Base-by-base conservation (phyloP, 2,888 invertebrate species). In the Tinea pellionella region DNA sequence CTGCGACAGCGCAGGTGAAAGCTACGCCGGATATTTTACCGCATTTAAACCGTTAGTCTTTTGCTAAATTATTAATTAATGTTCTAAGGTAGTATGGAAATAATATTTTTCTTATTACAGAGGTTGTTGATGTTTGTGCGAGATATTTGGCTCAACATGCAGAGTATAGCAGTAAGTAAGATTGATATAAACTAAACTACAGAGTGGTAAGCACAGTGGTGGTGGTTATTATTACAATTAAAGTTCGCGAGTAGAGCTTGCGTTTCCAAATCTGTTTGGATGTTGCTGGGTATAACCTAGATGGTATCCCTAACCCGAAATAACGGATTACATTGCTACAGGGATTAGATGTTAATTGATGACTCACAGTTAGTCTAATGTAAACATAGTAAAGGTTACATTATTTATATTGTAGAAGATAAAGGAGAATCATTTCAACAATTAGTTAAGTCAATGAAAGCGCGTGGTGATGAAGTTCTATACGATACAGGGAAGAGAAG, bases 81-180 rank as follows among this genome's bases (percentile, higher is more conserved):
- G 1, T 37, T 37, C 9, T 37, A 37, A 37, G 9, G n/a, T 37
- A 2, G 3, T 37, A 24, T 24, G 6, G 6, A 24, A 24, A 24
- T 37, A 37, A 37, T n/a, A 37, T 1, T 12, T 37, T 13, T 47
- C 2, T n/a, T 18, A 58, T 78, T 80, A 63, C 69, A 85, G 85
- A 77, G 58, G 71, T 83, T 62, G 67, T 83, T 19, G 68, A 78
- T 7, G 77, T 80, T 61, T 78, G 77, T 60, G 67, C 77, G 0
- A 76, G 81, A 62, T 80, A 73, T 66, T 68, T 85, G 43, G 78
- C 85, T 0, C 78, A 85, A 65, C 29, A 70, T 63, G 84, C 83
- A 1, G 82, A 83, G 65, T 68, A 67, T 60, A 77, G 76, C 58
- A 83, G 85, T 85, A 70, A 73, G 37, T n/a, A 12, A 37, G 80